These are phyloP conservation scores for Oxygymnocypris stewartii DNA, from an alignment of 2,113 vertebrate genomes.

Conservation along the genomic window DNA sequence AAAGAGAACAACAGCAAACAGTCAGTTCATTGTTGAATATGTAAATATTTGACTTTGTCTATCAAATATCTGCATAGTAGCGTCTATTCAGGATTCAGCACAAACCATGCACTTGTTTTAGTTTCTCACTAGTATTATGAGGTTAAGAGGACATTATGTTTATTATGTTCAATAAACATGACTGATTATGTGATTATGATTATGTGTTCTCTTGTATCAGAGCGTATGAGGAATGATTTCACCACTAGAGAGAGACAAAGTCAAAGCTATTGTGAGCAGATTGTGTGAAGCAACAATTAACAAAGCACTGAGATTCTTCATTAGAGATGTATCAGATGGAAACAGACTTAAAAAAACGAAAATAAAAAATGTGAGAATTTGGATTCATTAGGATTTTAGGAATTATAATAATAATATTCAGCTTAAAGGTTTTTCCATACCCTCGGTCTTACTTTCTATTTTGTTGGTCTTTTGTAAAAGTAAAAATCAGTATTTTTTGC, in stretches of 20 bases:
- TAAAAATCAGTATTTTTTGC: too few species aligned
- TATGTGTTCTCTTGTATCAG: too few species aligned
- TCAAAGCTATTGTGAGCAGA: not conserved
- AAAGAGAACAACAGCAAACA: not conserved
- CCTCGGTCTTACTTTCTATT: not conserved
- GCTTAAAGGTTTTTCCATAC: not conserved
- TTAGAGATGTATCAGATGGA: not conserved
- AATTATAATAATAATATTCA: too few species aligned
- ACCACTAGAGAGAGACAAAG: slow-evolving; percentile 7
- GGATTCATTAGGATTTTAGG: too few species aligned
- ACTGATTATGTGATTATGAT: not conserved
- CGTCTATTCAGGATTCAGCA: not conserved
- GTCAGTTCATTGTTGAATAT: not conserved
- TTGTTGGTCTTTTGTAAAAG: not conserved
- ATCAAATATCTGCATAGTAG: not conserved
- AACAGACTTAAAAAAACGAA: not conserved
- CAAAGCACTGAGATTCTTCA: not conserved
- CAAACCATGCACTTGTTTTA: not conserved
- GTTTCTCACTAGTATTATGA: not conserved
- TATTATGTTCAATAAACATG: not conserved
- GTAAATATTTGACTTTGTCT: not conserved
- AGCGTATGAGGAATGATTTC: not conserved
- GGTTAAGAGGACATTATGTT: not conserved
- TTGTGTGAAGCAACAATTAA: not conserved
- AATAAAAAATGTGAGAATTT: not conserved